phyloP scores from a whole-genome alignment of 2,888 invertebrate species.

The Conchocele bisecta region DNA sequence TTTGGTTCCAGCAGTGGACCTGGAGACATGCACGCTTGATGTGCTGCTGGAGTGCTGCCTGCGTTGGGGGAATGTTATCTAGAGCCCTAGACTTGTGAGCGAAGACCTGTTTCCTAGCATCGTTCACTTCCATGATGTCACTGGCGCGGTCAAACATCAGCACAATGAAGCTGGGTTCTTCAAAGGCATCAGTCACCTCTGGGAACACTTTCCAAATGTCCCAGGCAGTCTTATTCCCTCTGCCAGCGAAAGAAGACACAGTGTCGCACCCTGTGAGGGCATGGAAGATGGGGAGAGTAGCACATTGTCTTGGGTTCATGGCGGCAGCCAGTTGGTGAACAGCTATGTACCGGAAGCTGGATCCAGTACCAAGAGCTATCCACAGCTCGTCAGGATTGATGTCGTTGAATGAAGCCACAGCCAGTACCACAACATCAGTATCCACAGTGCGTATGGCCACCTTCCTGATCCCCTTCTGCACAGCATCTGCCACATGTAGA shows the following conservation, averaged over 20 bases:
- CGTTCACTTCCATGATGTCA: constrained; percentile 36
- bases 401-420: constrained; percentile 15
- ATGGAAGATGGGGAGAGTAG: constrained; percentile 43
- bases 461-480: constrained; percentile 7
- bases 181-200: constrained; percentile 36
- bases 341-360: constrained; percentile 42
- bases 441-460: constrained; percentile 39
- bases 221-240: constrained; percentile 55
- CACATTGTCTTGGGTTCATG: constrained; percentile 28
- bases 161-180: constrained; percentile 31
- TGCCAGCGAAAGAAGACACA: constrained; percentile 48
- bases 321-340: constrained; percentile 35
- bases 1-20: too few species aligned
- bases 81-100: too few species aligned
- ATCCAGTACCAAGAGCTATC: constrained; percentile 51
- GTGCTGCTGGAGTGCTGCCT: too few species aligned
- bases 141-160: constrained; percentile 54
- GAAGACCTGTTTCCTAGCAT: constrained; percentile 40
- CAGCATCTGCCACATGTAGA: constrained; percentile 27
- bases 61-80: too few species aligned
- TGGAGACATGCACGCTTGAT: too few species aligned
- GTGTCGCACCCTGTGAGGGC: constrained; percentile 58
- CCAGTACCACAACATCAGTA: constrained; percentile 51
- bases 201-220: constrained; percentile 48
- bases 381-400: constrained; percentile 15